Evolutionary conservation across 2,113 vertebrate species (phyloP), one percentile per base, ranked within the genome.

Genomic region (Paedocypris sp.): DNA sequence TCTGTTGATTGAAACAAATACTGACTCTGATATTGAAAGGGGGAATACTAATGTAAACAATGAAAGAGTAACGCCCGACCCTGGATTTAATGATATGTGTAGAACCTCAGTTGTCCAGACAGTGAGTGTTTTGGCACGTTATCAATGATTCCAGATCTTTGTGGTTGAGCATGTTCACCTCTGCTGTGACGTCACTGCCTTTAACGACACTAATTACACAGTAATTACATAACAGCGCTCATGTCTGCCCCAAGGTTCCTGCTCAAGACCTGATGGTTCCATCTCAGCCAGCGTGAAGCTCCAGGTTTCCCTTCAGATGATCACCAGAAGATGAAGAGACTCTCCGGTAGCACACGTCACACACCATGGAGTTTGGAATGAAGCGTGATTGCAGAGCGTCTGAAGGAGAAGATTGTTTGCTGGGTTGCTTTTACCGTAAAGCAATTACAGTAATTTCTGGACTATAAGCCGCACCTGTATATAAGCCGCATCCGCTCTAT

Each of bases 171-270:
- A 38, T 29, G 43, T 57, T 43, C 13, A 62, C 62, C 26, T 50
- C 18, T 61, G 42, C 39, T 64, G 20, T 56, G 25, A 43, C 15
- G 50, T 57, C 52, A 29, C 51, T 61, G 45, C 43, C 45, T 52
- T 72, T 68, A 72, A 72, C 62, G 57, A 56, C 25, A 31, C 56
- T 56, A 61, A 72, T 72, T 72, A 72, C 45, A 68, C n/a, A 72
- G 66, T 51, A 68, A 58, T 68, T 72, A 68, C 51, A 28, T 33
- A 10, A 51, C 61, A 65, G 49, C 56, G 46, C 56, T 33, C 16
- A 57, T 57, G 28, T 32, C 58, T 62, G 62, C 62, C 68, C 45
- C 19, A 23, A 60, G 64, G 64, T n/a, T n/a, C 32, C 29, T 60
- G 35, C 33, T 33, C 13, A 4, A 28, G 4, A 42, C 38, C 32